Evolutionary conservation across 2,888 invertebrate genomes (phyloP), one percentile per base, ranked within the genome.

Genomic region (Harpalus rufipes): DNA sequence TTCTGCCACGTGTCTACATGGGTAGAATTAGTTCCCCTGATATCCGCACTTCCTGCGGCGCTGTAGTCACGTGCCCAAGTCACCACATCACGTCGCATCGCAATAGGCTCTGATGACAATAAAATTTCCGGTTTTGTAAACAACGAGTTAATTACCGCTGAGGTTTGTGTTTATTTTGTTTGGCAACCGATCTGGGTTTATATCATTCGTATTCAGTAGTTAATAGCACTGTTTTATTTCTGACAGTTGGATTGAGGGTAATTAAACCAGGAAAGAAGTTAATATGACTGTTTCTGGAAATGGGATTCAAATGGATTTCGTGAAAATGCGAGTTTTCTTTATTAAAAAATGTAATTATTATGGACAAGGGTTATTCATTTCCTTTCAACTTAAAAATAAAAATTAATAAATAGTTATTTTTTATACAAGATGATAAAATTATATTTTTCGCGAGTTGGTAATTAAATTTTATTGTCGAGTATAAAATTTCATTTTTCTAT

Each of bases 121-220:
- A 87, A 88, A 89, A 89, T 89, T 89, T 89, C 89, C 89, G 88
- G 88, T 89, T 88, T 87, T 87, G 79, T 87, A 88, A 88, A 89
- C 87, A 88, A 87, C 76, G 44, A 78, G 84, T 84, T 84, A 84
- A 84, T 84, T 84, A 84, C 56, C 16, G 14, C 78, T 18, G 78
- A 78, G 78, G 80, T 80, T 84, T 78, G 21, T 21, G 76, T 78
- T 84, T 84, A 51, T 84, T 84, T 78, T 63, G 18, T 63, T 84
- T 78, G 78, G 78, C 78, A 78, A 58, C 32, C 14, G 25, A 39
- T 68, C 41, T 68, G 7, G 14, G 68, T 68, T 68, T 68, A 68
- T 68, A 68, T 32, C n/a, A 39, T 68, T 68, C 32, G 32, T 68
- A 39, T 39, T 68, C 41, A 32, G 7, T 0, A 7, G 44, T 41